These are phyloP conservation scores for Rotaria socialis DNA, from an alignment of 2,888 invertebrate genomes.

Conservation along the genomic window DNA sequence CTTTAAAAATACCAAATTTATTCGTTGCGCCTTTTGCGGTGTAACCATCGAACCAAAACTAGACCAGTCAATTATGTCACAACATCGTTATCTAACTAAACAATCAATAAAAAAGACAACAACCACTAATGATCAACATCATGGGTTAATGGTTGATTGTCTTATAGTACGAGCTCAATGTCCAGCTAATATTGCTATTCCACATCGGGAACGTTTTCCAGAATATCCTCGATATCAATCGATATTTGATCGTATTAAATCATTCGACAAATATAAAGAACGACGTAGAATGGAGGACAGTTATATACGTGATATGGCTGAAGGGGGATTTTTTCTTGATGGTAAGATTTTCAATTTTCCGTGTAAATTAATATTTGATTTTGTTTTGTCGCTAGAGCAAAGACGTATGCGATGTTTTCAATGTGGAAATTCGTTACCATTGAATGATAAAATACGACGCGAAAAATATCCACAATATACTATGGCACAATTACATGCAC, in stretches of 20 bases:
- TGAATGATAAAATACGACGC: not conserved
- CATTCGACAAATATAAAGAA: not conserved
- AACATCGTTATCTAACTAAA: slow-evolving; percentile 11
- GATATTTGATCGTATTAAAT: not conserved
- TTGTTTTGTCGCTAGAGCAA: not conserved
- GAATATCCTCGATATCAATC: slow-evolving; percentile 13
- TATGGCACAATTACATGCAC: slow-evolving; percentile 28
- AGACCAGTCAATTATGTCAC: not conserved
- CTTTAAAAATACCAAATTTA: slow-evolving; percentile 10
- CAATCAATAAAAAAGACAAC: not conserved
- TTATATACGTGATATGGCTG: slow-evolving; percentile 10
- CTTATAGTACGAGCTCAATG: slow-evolving; percentile 20
- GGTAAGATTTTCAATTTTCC: not conserved
- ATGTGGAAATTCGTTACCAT: slow-evolving; percentile 9
- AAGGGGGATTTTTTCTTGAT: slow-evolving; percentile 22
- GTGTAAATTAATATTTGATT: not conserved
- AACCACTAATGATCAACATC: not conserved
- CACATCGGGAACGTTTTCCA: slow-evolving; percentile 10
- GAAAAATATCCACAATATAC: slow-evolving; percentile 27
- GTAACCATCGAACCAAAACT: slow-evolving; percentile 1
- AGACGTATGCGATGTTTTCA: not conserved
- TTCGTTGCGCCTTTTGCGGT: slow-evolving; percentile 36
- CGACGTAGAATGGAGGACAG: not conserved
- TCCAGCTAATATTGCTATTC: slow-evolving; percentile 20
- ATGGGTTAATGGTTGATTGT: not conserved